Conservation (phyloP, 2,888 invertebrate genomes). For the Tachystola acroxantha region DNA sequence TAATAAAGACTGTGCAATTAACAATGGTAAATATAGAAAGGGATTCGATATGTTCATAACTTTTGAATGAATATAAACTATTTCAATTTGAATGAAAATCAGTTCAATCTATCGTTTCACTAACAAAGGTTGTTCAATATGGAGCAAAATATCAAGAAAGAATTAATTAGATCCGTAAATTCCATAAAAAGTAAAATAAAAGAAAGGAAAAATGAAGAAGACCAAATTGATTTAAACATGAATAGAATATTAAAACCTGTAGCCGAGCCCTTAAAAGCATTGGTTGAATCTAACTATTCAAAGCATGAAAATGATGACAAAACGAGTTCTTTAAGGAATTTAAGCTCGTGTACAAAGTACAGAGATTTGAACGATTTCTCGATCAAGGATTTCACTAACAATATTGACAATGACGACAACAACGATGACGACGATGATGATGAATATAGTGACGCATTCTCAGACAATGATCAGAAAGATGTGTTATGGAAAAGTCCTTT, state of each 20-base stretch:
- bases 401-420: not conserved
- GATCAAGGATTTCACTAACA: not conserved
- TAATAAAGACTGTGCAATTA: no score
- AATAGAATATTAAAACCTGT: no score
- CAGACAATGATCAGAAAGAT: not conserved
- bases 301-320: not conserved
- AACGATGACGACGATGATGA: not conserved
- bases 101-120: no score
- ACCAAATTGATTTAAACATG: not conserved
- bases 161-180: no score
- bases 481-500: not conserved
- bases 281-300: not conserved
- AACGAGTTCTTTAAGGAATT: not conserved
- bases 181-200: no score
- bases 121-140: conserved; percentile 16
- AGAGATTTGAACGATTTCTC: not conserved
- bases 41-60: no score
- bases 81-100: no score
- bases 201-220: not conserved
- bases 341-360: not conserved
- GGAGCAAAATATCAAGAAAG: conserved; percentile 1
- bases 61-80: no score
- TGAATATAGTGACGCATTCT: not conserved
- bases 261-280: conserved; percentile 2
- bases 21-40: no score